Evolutionary conservation across 2,113 vertebrate genomes (phyloP).

Genomic region (Muscicapa adusta): DNA sequence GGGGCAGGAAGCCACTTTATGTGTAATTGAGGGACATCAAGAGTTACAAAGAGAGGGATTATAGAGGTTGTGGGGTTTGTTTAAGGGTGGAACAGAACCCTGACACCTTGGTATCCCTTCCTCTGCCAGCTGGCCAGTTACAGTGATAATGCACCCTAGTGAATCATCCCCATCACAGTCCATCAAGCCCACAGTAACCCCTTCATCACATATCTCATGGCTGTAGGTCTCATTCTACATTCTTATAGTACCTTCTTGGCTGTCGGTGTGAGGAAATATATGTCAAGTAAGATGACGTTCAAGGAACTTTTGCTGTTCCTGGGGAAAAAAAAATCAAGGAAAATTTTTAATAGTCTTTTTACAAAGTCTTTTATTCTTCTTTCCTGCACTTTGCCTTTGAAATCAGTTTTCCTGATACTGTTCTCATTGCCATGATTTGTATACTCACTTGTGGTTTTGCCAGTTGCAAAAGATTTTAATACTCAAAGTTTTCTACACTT

Average conservation of each 20-base stretch:
- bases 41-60: neutral
- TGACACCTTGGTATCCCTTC: accelerated
- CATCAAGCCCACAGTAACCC: neutral
- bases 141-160: neutral
- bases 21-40: neutral
- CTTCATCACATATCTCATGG: neutral
- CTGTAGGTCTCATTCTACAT: neutral
- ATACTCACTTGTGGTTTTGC: neutral
- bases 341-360: neutral
- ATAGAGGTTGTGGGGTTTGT: neutral
- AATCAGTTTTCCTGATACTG: neutral
- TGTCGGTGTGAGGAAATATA: neutral
- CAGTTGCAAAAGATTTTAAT: neutral
- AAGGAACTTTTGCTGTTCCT: neutral
- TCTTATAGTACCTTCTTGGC: neutral
- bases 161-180: neutral
- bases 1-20: neutral
- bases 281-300: neutral
- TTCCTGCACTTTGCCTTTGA: neutral
- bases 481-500: neutral
- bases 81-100: accelerated
- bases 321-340: neutral
- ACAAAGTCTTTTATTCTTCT: neutral
- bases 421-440: neutral
- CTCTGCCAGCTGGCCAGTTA: neutral